Percentiles rank a stretch among this genome's conserved stretches.
Evolutionary conservation across 1,140 invertebrate genomes (phyloP).

Genomic region (Cyrtorhinus lividipennis): DNA sequence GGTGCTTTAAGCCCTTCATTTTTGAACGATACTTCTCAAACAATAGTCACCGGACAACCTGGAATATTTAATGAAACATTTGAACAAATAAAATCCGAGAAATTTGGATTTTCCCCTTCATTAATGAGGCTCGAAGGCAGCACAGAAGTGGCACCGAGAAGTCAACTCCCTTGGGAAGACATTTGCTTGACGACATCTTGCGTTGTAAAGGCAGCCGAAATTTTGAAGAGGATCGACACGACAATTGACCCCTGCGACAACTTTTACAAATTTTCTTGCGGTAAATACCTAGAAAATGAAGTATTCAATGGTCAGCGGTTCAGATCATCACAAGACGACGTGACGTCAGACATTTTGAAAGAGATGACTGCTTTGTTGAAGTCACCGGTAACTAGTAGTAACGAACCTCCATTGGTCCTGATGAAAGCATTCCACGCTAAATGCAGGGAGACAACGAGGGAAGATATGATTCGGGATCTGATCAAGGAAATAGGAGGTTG

Average conservation of each 20-base stretch:
- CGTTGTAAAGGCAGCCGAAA: neutral
- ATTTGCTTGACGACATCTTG: neutral
- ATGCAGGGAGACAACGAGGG: neutral
- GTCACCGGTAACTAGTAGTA: neutral
- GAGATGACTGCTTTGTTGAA: neutral
- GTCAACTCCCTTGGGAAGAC: too few species aligned
- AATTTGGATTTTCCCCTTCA: too few species aligned
- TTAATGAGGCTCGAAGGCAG: too few species aligned
- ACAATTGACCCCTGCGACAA: neutral
- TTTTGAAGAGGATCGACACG: neutral
- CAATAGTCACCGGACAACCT: too few species aligned
- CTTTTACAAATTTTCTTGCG: conserved; percentile 1
- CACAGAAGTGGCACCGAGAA: too few species aligned
- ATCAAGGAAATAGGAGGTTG: neutral
- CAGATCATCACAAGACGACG: neutral
- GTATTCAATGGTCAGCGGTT: neutral
- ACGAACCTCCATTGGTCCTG: neutral
- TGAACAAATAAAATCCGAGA: too few species aligned
- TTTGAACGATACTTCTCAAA: too few species aligned
- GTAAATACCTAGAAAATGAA: neutral
- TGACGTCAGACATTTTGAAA: neutral
- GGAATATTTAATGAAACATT: too few species aligned
- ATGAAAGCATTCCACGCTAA: neutral
- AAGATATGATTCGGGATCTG: neutral
- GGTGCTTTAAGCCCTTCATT: too few species aligned